Percentiles rank a stretch among this genome's conserved stretches.
Conservation (phyloP, 2,888 invertebrate genomes). For the Syritta pipiens region DNA sequence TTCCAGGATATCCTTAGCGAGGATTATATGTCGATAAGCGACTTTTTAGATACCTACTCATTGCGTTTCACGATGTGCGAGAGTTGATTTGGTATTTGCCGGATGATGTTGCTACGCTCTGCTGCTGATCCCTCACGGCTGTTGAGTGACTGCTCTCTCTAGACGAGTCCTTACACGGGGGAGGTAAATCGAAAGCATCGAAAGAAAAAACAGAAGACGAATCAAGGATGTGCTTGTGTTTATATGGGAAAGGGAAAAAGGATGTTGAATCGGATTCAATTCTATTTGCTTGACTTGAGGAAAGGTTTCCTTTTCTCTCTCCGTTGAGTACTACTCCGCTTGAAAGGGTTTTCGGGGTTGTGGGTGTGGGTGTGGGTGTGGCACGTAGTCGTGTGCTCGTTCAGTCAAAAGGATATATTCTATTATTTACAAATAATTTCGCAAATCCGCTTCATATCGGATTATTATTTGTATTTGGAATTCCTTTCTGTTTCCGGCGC, state of each 20-base stretch:
- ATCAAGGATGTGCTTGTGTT: slow-evolving; percentile 24
- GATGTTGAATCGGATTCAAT: slow-evolving; percentile 65
- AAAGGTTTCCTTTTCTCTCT: slow-evolving; percentile 25
- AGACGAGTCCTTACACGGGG: background rate
- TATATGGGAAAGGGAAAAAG: slow-evolving; percentile 41
- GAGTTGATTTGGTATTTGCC: slow-evolving; percentile 52
- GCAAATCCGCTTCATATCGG: slow-evolving; percentile 74
- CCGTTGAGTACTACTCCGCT: background rate
- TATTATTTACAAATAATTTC: slow-evolving; percentile 77
- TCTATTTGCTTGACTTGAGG: slow-evolving; percentile 54
- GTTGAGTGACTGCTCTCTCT: background rate
- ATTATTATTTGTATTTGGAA: slow-evolving; percentile 52
- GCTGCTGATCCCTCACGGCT: slow-evolving; percentile 16
- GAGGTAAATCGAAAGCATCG: slow-evolving; percentile 39
- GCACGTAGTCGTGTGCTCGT: slow-evolving; percentile 1
- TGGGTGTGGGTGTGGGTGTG: background rate
- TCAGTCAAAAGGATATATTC: slow-evolving; percentile 70
- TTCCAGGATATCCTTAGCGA: slow-evolving; percentile 45
- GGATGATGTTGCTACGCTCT: slow-evolving; percentile 44
- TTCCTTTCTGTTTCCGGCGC: slow-evolving; percentile 9
- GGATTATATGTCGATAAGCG: slow-evolving; percentile 58
- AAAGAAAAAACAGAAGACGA: slow-evolving; percentile 31
- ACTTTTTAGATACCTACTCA: slow-evolving; percentile 52
- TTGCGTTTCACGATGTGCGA: slow-evolving; percentile 36
- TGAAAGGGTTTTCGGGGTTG: slow-evolving; percentile 11